phyloP scores from a whole-genome alignment of 1,140 invertebrate species.

The Triops cancriformis region DNA sequence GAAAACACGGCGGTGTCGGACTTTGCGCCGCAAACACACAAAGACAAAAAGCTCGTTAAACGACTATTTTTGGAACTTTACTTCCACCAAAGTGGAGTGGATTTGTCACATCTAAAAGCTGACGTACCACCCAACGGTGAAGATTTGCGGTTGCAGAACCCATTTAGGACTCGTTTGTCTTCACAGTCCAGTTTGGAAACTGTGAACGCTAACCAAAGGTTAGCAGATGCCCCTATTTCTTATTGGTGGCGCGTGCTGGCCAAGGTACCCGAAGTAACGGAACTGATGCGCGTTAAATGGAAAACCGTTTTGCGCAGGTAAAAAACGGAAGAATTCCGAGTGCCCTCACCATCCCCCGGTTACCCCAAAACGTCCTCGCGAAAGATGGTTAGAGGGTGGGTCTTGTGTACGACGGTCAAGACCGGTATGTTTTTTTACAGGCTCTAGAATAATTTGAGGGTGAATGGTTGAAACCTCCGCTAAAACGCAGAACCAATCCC shows the following conservation, averaged over 20 bases:
- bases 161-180: background rate
- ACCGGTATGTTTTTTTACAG: background rate
- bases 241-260: background rate
- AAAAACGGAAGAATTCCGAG: background rate
- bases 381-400: background rate
- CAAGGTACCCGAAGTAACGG: background rate
- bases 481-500: background rate
- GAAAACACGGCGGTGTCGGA: background rate
- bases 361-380: background rate
- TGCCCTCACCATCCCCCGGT: background rate
- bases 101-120: background rate
- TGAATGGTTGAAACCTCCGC: background rate
- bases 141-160: background rate
- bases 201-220: background rate
- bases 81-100: background rate
- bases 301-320: constrained; percentile 4
- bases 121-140: background rate
- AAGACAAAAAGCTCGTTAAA: constrained; percentile 11
- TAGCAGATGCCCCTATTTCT: constrained; percentile 6
- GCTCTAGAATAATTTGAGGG: background rate
- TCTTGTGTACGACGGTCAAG: background rate
- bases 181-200: background rate
- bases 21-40: background rate
- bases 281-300: background rate
- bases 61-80: background rate